phyloP scores from a whole-genome alignment of 2,113 vertebrate genomes.

The Sapajus apella region DNA sequence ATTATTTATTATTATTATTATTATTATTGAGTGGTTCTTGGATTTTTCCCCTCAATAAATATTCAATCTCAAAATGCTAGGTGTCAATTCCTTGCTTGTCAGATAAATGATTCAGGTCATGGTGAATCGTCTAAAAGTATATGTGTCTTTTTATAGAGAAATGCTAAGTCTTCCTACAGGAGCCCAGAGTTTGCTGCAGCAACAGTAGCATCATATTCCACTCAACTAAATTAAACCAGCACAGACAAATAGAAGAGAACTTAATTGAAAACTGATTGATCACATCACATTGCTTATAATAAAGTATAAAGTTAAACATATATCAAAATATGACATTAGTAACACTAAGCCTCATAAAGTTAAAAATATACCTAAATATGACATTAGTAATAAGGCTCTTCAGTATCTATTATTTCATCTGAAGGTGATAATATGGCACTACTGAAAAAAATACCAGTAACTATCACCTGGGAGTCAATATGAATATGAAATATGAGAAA shows the following conservation, averaged over 20 bases:
- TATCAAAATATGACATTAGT: no score
- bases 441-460: not conserved
- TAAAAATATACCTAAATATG: no score
- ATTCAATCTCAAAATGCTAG: slow-evolving; percentile 5
- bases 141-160: not conserved
- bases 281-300: not conserved
- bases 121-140: not conserved
- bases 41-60: not conserved
- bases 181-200: not conserved
- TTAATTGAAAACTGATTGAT: not conserved
- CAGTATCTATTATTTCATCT: not conserved
- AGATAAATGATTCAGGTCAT: not conserved
- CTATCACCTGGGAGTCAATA: not conserved
- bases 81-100: not conserved
- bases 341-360: no score
- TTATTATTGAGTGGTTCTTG: no score
- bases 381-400: not conserved
- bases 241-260: not conserved
- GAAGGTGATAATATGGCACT: not conserved
- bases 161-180: not conserved
- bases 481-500: slow-evolving; percentile 27
- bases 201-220: not conserved
- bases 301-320: not conserved
- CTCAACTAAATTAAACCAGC: not conserved
- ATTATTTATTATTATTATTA: no score